phyloP scores from a whole-genome alignment of 2,113 vertebrate species.

The Maccullochella peelii region DNA sequence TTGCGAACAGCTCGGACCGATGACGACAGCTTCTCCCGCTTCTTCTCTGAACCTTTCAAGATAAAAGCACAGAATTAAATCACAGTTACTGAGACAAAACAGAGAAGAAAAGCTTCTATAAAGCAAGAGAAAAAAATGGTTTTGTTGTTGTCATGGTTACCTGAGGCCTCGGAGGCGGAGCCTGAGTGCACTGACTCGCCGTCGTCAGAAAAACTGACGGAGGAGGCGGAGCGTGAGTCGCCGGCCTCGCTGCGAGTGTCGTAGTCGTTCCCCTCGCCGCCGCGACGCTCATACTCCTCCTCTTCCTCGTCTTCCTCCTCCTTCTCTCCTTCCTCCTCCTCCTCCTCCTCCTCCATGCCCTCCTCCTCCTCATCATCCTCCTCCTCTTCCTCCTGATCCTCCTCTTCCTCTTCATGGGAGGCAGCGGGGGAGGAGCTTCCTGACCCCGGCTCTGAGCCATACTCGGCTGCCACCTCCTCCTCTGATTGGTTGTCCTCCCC shows the following conservation, averaged over 20 bases:
- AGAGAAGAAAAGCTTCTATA: too few relatives aligned
- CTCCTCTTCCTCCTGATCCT: slow-evolving; percentile 78
- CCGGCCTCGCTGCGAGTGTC: slow-evolving; percentile 97
- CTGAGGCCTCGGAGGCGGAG: slow-evolving; percentile 93
- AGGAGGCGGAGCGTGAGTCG: slow-evolving; percentile 93
- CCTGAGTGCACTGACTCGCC: slow-evolving; percentile 91
- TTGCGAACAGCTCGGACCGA: slow-evolving; percentile 98
- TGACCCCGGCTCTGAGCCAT: slow-evolving; percentile 90
- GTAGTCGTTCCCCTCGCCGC: slow-evolving; percentile 90
- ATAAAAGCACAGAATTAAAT: slow-evolving; percentile 18
- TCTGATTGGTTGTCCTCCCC: slow-evolving; percentile 89
- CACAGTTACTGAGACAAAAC: too few relatives aligned
- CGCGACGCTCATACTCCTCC: slow-evolving; percentile 87
- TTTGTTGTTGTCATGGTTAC: slow-evolving; percentile 73
- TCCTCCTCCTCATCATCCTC: slow-evolving; percentile 82
- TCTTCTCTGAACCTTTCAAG: slow-evolving; percentile 95
- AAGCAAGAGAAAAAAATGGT: too few relatives aligned
- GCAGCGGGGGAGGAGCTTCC: slow-evolving; percentile 92
- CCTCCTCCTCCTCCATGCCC: slow-evolving; percentile 85
- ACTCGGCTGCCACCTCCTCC: slow-evolving; percentile 78
- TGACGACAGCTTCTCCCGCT: slow-evolving; percentile 98
- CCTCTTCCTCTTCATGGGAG: slow-evolving; percentile 85
- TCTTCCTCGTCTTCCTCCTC: slow-evolving; percentile 90
- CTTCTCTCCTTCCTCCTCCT: slow-evolving; percentile 77
- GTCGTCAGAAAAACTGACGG: slow-evolving; percentile 95